These are phyloP conservation scores for Labrus mixtus DNA, from an alignment of 2,113 vertebrate species.

Conservation along the genomic window DNA sequence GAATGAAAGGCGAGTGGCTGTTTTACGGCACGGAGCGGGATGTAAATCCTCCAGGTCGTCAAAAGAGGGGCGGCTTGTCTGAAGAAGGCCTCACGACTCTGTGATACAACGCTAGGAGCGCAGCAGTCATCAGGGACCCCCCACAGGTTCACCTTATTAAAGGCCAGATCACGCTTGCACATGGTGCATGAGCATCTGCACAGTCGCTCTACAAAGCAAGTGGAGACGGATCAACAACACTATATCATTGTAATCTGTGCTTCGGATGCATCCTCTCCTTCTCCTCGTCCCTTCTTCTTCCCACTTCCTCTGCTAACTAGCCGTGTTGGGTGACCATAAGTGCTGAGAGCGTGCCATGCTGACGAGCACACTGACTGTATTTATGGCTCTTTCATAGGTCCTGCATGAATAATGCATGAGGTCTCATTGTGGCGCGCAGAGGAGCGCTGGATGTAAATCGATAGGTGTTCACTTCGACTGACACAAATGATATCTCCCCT, in stretches of 20 bases:
- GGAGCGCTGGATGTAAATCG: constrained; percentile 75
- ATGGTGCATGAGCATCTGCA: not conserved
- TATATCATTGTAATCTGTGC: constrained; percentile 14
- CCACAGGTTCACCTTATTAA: constrained; percentile 6
- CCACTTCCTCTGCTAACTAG: constrained; percentile 48
- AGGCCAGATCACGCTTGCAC: not conserved
- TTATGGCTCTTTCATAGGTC: constrained; percentile 73
- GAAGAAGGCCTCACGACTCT: constrained; percentile 37
- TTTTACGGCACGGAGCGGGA: constrained; percentile 55
- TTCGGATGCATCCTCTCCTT: constrained; percentile 8
- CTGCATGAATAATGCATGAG: constrained; percentile 78
- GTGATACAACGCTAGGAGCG: constrained; percentile 24
- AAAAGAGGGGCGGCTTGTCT: constrained; percentile 26
- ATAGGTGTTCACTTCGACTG: constrained; percentile 71
- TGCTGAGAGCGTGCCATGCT: constrained; percentile 51
- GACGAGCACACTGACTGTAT: constrained; percentile 59
- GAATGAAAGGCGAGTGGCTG: constrained; percentile 61
- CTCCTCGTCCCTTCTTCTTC: constrained; percentile 7
- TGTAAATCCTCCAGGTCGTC: constrained; percentile 70
- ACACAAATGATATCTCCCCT: constrained; percentile 69
- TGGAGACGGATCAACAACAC: not conserved
- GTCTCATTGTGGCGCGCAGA: constrained; percentile 39
- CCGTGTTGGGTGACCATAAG: constrained; percentile 43
- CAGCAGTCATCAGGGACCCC: constrained; percentile 9
- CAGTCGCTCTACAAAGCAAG: not conserved